Base-by-base conservation (phyloP, 1,140 invertebrate species). In the Hydropsyche tenuis region DNA sequence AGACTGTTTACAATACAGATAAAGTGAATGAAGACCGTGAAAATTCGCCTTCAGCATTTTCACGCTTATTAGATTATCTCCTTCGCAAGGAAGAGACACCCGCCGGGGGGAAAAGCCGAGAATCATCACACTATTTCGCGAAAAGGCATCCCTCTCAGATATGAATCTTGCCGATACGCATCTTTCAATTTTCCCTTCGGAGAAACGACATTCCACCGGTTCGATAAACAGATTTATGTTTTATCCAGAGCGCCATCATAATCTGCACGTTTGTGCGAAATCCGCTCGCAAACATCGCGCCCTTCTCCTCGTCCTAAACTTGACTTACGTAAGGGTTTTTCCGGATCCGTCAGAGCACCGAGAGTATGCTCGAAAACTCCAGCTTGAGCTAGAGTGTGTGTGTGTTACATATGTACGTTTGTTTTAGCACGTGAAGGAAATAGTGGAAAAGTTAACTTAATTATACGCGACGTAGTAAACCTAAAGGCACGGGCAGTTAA, bases 361-460 rank as follows among this genome's bases (percentile, higher is more conserved):
- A 9, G 30, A 37, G 30, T 37, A 37, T 37, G 30, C 46, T 51
- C 46, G 46, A 51, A 51, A 20, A 14, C 14, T n/a, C 18, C 46
- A n/a, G 46, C n/a, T n/a, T n/a, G n/a, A n/a, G 30, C 9, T 37
- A 37, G 30, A 4, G 23, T 25, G 23, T 25, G 12, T 63, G 23
- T 27, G 30, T 37, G 30, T 37, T 37, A 37, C 30, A 51, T n/a
- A n/a, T 51, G 14, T 51, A 27, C 23, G 60, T 63, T n/a, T 27
- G 11, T 14, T 25, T 18, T 27, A 63, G 43, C 27, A 69, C 42
- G 73, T 45, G 66, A 62, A 46, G 70, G 72, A 74, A 75, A 56
- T 75, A 66, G 70, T 75, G 69, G 69, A 51, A 63, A 72, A 75
- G 69, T 48, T 48, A 75, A 75, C 73, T 72, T 75, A 75, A 75